Conservation (phyloP, 2,113 vertebrate species). For the Passer domesticus region DNA sequence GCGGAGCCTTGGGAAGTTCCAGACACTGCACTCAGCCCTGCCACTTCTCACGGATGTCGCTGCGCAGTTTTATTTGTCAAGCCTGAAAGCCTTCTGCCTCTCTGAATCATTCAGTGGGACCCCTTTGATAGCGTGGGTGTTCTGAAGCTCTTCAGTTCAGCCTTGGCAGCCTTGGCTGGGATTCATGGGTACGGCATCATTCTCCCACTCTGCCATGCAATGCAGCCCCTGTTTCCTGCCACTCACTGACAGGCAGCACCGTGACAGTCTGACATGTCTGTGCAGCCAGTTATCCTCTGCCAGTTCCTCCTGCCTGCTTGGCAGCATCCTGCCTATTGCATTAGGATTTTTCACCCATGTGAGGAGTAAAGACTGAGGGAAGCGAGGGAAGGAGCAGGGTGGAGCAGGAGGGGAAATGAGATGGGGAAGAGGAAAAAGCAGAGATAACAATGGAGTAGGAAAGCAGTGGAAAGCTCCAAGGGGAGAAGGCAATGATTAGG, state of each 20-base stretch:
- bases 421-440: background rate
- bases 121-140: background rate
- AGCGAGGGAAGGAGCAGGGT: background rate
- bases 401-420: constrained; percentile 2
- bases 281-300: background rate
- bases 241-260: background rate
- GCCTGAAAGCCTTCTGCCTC: background rate
- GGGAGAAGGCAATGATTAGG: background rate
- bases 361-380: background rate
- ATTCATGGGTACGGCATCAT: background rate
- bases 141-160: background rate
- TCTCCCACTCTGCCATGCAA: accelerated
- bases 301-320: background rate
- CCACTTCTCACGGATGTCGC: background rate
- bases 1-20: background rate
- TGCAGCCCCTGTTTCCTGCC: background rate
- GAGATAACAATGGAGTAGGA: background rate
- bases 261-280: background rate
- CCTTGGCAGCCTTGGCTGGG: background rate
- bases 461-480: background rate
- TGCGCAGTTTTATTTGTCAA: background rate
- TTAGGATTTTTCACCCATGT: background rate
- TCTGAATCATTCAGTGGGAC: background rate
- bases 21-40: background rate
- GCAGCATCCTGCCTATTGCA: background rate